Base-by-base conservation (phyloP, 2,797 vertebrate genomes). In the Gymnodraco acuticeps region DNA sequence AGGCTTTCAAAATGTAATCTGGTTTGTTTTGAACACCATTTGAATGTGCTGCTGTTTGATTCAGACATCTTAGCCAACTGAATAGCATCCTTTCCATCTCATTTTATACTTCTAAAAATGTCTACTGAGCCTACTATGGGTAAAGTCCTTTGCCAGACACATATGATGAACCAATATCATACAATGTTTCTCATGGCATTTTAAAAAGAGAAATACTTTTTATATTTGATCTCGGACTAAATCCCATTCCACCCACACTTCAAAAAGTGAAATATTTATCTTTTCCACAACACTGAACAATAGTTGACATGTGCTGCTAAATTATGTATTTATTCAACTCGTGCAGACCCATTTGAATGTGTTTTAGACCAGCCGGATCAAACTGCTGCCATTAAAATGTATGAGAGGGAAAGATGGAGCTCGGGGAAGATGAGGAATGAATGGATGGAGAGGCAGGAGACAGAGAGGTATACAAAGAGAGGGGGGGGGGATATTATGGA, bases 281-380 rank as follows among this genome's bases (percentile, higher is more conserved):
- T 85, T 87, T 89, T 92, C 88, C 87, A 84, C 84, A 73, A 86
- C 69, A 15, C 59, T 88, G 88, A 90, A 77, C 73, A 76, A 71
- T 62, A 54, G 81, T 88, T 84, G 85, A 82, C 86, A 89, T 76
- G 75, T 78, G 81, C 78, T 78, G 81, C 65, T 91, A 83, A 92
- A 90, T 91, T 92, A 92, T 93, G 87, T 50, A 93, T 90, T 90
- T 91, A 89, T 91, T 90, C 90, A 80, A 78, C 82, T 78, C 43
- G 12, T 80, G 72, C 17, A 59, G 83, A 85, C 15, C 41, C 65
- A 81, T 86, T 84, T 87, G 65, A 82, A 86, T 81, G 79, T 82
- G 75, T 77, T 75, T 84, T 70, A 80, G 78, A 83, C 84, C 79
- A 69, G 63, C 14, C 43, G 5, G 81, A 90, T 91, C 84, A 87